phyloP scores from a whole-genome alignment of 2,113 vertebrate species.

The Coturnix japonica region DNA sequence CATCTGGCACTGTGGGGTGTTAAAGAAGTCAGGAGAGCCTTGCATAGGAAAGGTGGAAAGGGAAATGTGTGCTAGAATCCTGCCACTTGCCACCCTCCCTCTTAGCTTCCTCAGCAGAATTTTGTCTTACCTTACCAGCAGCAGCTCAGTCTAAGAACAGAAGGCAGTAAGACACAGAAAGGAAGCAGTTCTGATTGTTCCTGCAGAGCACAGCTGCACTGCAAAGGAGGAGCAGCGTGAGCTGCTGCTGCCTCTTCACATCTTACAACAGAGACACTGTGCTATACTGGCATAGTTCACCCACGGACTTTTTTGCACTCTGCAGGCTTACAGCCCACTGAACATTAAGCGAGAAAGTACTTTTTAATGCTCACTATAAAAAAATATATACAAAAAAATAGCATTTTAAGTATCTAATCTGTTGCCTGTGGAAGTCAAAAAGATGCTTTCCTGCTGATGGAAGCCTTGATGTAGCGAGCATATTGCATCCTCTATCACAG shows the following conservation, averaged over 20 bases:
- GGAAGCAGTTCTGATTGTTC: neutral
- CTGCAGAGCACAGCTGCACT: neutral
- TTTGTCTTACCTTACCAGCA: neutral
- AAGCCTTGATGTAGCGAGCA: neutral
- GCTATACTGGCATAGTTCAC: conserved; percentile 17
- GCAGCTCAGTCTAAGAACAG: neutral
- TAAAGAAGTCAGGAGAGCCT: neutral
- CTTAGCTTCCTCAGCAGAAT: neutral
- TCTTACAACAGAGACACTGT: neutral
- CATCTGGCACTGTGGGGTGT: neutral
- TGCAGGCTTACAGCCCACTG: conserved; percentile 23
- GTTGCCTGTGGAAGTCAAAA: neutral
- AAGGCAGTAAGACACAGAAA: neutral
- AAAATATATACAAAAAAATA: neutral
- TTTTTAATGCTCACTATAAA: neutral
- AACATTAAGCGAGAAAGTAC: neutral
- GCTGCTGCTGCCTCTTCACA: neutral
- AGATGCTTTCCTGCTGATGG: neutral
- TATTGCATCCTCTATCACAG: neutral
- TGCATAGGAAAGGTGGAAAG: neutral
- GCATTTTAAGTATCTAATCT: neutral
- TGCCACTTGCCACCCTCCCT: neutral
- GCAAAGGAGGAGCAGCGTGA: neutral
- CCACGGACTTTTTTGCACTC: neutral
- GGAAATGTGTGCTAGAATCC: neutral